Base-by-base conservation (phyloP, 2,888 invertebrate species). In the Tuberolachnus salignus region DNA sequence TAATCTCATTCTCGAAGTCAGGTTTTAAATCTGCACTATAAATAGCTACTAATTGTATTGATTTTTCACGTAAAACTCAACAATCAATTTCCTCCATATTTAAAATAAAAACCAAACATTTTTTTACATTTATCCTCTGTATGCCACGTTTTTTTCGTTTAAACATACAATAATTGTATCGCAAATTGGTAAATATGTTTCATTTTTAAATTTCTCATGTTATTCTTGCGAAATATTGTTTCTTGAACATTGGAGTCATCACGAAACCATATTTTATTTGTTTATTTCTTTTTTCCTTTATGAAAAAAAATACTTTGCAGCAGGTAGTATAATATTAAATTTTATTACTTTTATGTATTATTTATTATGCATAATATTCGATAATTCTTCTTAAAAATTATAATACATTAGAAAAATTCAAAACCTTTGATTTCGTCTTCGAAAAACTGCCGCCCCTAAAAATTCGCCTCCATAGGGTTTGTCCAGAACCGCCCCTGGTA, bases 141-240 rank as follows among this genome's bases (percentile, higher is more conserved):
- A 44, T 44, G 64, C 64, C 64, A 64, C 44, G 21, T 64, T 64
- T 63, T 19, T 64, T 64, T 64, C 44, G 44, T 64, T 64, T 64
- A 64, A 64, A 64, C 44, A 64, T 44, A 64, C 14, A 64, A 64
- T 64, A 3, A 67, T 67, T 26, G 67, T 67, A 6, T 67, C 51
- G 26, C 49, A 67, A 67, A 67, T 67, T 26, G 67, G n/a, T 67
- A 51, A 67, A 67, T 51, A 51, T 51, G 51, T 51, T 49, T 67
- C 49, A 51, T 34, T 67, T 67, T 67, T 67, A 4, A 51, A 67
- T 67, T 67, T 67, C 51, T 51, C 67, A 51, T 67, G 49, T 26
- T 23, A n/a, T n/a, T n/a, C n/a, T n/a, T n/a, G n/a, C 26, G 16
- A 67, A 67, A 67, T 51, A 51, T 67, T 67, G 49, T 67, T 2